These are phyloP conservation scores for Caenorhabditis tropicalis DNA, from an alignment of 1,140 invertebrate species.

Conservation along the genomic window DNA sequence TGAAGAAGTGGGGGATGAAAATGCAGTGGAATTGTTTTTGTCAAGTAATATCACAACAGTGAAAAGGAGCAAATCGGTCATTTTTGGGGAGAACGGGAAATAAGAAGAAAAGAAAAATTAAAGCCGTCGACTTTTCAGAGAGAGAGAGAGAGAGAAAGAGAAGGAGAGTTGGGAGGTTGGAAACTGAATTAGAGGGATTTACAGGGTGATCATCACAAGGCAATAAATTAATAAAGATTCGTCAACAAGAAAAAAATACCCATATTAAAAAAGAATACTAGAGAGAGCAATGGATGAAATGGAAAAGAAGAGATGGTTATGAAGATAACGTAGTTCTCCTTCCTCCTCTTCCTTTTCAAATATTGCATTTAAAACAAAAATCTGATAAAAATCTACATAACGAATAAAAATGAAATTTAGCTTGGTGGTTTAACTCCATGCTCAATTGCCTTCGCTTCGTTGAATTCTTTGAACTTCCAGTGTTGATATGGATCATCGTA, in stretches of 20 bases:
- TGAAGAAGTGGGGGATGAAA: too few relatives aligned
- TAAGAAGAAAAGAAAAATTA: neutral
- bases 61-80: neutral
- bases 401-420: neutral
- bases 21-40: too few relatives aligned
- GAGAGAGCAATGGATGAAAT: neutral
- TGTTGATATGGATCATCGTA: slow-evolving; percentile 64
- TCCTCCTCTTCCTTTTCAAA: too few relatives aligned
- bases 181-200: neutral
- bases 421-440: slow-evolving; percentile 45
- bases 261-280: slow-evolving; percentile 15
- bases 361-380: too few relatives aligned
- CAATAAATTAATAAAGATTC: neutral
- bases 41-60: neutral
- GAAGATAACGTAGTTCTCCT: too few relatives aligned
- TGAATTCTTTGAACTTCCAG: slow-evolving; percentile 71
- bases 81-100: neutral
- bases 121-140: slow-evolving; percentile 15
- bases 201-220: too few relatives aligned
- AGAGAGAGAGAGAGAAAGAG: neutral
- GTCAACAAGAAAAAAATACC: neutral
- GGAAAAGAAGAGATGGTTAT: neutral
- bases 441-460: slow-evolving; percentile 63
- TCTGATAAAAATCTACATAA: neutral
- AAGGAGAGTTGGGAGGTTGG: neutral